Evolutionary conservation across 1,140 invertebrate genomes (phyloP).

Genomic region (Zaprionus vittiger): DNA sequence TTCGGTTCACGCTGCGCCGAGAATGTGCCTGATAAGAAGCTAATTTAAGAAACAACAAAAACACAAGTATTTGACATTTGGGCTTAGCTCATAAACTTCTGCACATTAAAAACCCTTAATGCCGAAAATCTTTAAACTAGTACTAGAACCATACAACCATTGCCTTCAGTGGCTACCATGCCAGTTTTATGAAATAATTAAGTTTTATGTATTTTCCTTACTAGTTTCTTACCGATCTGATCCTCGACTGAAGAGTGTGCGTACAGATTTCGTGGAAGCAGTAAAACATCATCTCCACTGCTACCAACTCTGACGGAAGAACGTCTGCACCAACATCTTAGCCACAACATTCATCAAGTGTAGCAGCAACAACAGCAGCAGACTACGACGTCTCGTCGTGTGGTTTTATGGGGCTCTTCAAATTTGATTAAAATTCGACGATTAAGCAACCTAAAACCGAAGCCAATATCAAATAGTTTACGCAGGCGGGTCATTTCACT

Average conservation of each 20-base stretch:
- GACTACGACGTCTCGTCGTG: slow-evolving; percentile 51
- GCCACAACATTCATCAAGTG: slow-evolving; percentile 46
- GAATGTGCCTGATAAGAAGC: slow-evolving; percentile 77
- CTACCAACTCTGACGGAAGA: slow-evolving; percentile 36
- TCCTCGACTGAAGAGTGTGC: slow-evolving; percentile 31
- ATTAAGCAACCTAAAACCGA: slow-evolving; percentile 53
- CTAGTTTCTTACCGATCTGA: slow-evolving; percentile 68
- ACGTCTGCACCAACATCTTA: slow-evolving; percentile 36
- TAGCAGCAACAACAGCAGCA: slow-evolving; percentile 38
- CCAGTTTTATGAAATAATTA: slow-evolving; percentile 82
- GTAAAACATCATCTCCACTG: slow-evolving; percentile 56
- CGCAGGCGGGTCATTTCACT: slow-evolving; percentile 46
- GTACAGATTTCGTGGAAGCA: slow-evolving; percentile 71
- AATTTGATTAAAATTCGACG: slow-evolving; percentile 78
- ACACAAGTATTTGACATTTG: slow-evolving; percentile 45
- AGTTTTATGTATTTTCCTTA: slow-evolving; percentile 82
- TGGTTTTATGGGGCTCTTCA: slow-evolving; percentile 71
- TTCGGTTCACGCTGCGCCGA: slow-evolving; percentile 67
- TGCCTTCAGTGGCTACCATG: slow-evolving; percentile 21
- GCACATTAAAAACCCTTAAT: slow-evolving; percentile 59
- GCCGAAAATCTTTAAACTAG: slow-evolving; percentile 44
- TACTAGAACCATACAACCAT: slow-evolving; percentile 26
- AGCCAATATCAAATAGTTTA: slow-evolving; percentile 60
- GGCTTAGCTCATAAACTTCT: slow-evolving; percentile 69
- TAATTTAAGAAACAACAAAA: slow-evolving; percentile 73